phyloP scores from a whole-genome alignment of 2,113 vertebrate species.

The Scolopax mira region DNA sequence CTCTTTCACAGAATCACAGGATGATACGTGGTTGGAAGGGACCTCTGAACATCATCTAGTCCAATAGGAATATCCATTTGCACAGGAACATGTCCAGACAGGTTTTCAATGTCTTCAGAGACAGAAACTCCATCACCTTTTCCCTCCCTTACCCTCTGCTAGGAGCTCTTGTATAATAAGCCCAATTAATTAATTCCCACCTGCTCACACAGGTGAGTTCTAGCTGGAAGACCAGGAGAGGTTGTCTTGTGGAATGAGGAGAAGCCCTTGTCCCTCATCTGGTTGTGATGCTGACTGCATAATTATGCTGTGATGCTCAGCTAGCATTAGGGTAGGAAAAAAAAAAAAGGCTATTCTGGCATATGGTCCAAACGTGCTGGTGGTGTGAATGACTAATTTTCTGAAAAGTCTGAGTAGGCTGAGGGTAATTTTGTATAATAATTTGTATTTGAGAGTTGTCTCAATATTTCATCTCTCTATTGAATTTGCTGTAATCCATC shows the following conservation, averaged over 20 bases:
- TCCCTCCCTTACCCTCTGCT: too few species aligned
- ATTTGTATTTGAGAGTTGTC: background rate
- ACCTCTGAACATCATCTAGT: too few species aligned
- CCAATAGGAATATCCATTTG: too few species aligned
- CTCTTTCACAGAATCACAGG: background rate
- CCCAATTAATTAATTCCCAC: too few species aligned
- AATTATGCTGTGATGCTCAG: background rate
- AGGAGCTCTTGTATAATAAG: background rate
- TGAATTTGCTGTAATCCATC: constrained; percentile 3
- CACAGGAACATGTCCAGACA: too few species aligned
- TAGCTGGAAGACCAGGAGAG: background rate
- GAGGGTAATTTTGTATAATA: background rate
- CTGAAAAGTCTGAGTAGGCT: background rate
- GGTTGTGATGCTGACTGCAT: rapidly evolving
- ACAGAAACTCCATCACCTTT: too few species aligned
- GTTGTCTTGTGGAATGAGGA: rapidly evolving
- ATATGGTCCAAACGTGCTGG: background rate
- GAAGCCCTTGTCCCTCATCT: background rate
- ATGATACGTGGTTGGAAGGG: too few species aligned
- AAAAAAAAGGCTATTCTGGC: background rate
- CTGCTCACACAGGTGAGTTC: rapidly evolving
- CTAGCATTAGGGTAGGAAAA: background rate
- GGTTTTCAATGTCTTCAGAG: too few species aligned
- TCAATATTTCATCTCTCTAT: background rate
- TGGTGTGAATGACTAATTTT: background rate